phyloP scores from a whole-genome alignment of 2,888 invertebrate species.

The Chrysolina americana region DNA sequence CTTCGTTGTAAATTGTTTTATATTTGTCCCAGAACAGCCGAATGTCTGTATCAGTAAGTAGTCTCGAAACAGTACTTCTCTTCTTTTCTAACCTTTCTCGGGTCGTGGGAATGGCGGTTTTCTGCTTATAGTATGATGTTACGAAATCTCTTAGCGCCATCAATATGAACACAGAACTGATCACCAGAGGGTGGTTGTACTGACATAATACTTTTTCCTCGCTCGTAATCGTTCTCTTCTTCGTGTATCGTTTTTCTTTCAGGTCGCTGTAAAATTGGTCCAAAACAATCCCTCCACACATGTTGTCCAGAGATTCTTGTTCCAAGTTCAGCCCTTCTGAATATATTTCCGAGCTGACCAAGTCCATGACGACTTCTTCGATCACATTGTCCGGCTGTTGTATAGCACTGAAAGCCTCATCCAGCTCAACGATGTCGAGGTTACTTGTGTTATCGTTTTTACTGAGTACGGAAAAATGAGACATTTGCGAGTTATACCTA shows the following conservation, averaged over 20 bases:
- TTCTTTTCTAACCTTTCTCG: conserved; percentile 64
- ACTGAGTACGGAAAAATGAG: conserved; percentile 32
- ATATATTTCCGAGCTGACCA: conserved; percentile 31
- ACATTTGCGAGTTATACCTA: conserved; percentile 35
- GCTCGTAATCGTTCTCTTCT: conserved; percentile 10
- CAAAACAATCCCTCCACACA: conserved; percentile 11
- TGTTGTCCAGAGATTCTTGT: conserved; percentile 2
- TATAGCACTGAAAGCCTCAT: conserved; percentile 39
- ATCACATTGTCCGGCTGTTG: conserved; percentile 39
- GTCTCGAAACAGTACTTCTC: conserved; percentile 72
- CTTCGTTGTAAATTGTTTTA: conserved; percentile 73
- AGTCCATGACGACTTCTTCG: conserved; percentile 40
- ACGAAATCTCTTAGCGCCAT: conserved; percentile 38
- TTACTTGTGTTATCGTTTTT: background rate
- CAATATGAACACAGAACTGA: conserved; percentile 28
- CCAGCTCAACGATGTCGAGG: conserved; percentile 36
- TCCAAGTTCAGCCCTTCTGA: conserved; percentile 4
- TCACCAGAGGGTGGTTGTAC: conserved; percentile 33
- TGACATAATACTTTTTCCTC: conserved; percentile 33
- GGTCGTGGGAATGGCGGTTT: conserved; percentile 52
- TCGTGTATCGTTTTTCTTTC: conserved; percentile 26
- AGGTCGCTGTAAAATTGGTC: conserved; percentile 23
- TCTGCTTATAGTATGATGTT: conserved; percentile 17
- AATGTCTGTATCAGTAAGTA: conserved; percentile 73
- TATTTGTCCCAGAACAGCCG: conserved; percentile 79